Base-by-base conservation (phyloP, 2,113 vertebrate genomes). In the Rissa tridactyla region DNA sequence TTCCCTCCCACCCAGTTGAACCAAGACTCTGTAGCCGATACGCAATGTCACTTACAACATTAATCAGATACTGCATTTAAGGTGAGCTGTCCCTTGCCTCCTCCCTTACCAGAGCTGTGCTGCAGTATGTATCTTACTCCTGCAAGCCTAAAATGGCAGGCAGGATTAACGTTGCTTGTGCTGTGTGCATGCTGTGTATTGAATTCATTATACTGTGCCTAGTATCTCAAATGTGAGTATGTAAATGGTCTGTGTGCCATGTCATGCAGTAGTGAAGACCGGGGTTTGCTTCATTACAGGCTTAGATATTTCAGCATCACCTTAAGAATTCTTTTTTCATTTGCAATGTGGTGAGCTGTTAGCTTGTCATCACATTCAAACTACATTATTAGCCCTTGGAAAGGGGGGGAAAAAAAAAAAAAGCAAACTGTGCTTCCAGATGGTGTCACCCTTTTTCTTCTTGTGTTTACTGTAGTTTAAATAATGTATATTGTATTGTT, bases 41-140 rank as follows among this genome's bases (percentile, higher is more conserved):
- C 98, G 98, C 98, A 99, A 99, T 98, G 98, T 98, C 98, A 98
- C 97, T 98, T 98, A 98, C 98, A 98, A 98, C 98, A 98, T 99
- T 99, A 99, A 98, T 98, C 99, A 98, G 98, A 98, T 98, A 98
- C 98, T 98, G 98, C 98, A 97, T 98, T 98, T 98, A 98, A 97
- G 97, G 98, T 99, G 98, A 98, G 98, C 98, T 92, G 96, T 98
- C 97, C 98, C 97, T 96, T 98, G 97, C 98, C 97, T 98, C 97
- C 97, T 97, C 97, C 97, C 96, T 97, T 95, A 83, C 96, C 86
- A 96, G 97, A 81, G 97, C 97, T 96, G 97, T 97, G 97, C 97
- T 98, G 98, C 96, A 97, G 96, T 84, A 97, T 98, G 97, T 97
- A 96, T 97, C 97, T 97, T 92, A 96, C 97, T 97, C 86, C 97